A percentile compares a stretch with the other conserved stretches of the same genome.
Conservation (phyloP, 2,888 invertebrate genomes). For the Drosophila subsilvestris region DNA sequence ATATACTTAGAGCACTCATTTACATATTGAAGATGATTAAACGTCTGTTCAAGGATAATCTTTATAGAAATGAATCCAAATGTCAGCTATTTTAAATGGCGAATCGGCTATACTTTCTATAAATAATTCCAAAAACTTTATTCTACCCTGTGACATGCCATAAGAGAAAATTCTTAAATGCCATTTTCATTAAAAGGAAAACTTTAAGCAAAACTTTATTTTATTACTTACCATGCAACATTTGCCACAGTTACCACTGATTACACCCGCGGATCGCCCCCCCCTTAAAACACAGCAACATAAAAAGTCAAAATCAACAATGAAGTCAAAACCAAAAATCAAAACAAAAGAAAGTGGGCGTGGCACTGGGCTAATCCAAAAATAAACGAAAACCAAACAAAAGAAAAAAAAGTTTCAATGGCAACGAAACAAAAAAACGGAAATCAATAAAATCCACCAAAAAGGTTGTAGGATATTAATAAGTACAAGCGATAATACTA, state of each 20-base stretch:
- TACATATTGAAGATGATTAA: no score
- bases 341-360: constrained; percentile 42
- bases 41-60: neutral
- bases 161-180: neutral
- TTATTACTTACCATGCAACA: constrained; percentile 16
- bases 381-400: constrained; percentile 37
- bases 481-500: constrained; percentile 11
- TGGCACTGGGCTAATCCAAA: constrained; percentile 47
- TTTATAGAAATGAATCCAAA: neutral
- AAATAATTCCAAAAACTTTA: neutral
- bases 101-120: neutral
- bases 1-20: no score
- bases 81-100: neutral
- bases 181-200: constrained; percentile 23
- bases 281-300: neutral
- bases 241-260: constrained; percentile 28
- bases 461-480: constrained; percentile 41
- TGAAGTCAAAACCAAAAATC: constrained; percentile 27
- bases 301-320: constrained; percentile 17
- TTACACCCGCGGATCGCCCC: constrained; percentile 9
- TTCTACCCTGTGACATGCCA: neutral
- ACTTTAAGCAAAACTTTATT: constrained; percentile 19
- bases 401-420: constrained; percentile 59
- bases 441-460: constrained; percentile 56
- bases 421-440: constrained; percentile 47